Base-by-base conservation (phyloP, 2,113 vertebrate species). In the Cyphomyrus plagiostoma region DNA sequence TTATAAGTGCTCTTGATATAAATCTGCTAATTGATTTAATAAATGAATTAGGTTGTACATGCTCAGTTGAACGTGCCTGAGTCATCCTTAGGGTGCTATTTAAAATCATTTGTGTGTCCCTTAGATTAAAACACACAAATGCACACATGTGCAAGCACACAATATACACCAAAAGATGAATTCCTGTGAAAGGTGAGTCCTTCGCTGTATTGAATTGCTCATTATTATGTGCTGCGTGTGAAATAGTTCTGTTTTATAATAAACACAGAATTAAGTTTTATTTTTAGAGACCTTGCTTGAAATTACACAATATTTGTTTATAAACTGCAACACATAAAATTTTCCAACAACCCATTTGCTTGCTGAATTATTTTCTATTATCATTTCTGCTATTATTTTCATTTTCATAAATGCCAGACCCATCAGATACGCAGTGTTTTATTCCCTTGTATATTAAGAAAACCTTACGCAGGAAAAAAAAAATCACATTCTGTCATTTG, bases 21-120 rank as follows among this genome's bases (percentile, higher is more conserved):
- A 53, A 87, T 87, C 85, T 53, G 26, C 26, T 87, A 87, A 87
- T 53, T 87, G 85, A 87, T 87, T 87, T 87, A 53, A 50, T 53
- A 35, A 53, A 53, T 87, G 56, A 87, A 87, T 53, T 87, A 87
- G 46, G 48, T 26, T 23, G 39, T 19, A 82, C 42, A 45, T 46
- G 82, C 45, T 45, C 45, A 84, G 45, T 1, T 3, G 45, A 84
- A 48, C 82, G 19, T 48, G 39, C 82, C 19, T 48, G 82, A 42
- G 19, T 84, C 82, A 48, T 84, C 82, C 74, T 80, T 80, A 80
- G 74, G 82, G 42, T 84, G 82, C 9, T 84, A 48, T 84, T 84
- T 84, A 11, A 48, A 84, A 84, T 84, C 82, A 84, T 39, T 45
- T 46, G 45, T 84, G 80, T 84, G 19, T 48, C 46, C 42, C 82